A percentile compares a stretch with the other conserved stretches of the same genome.
Conservation (phyloP, 2,113 vertebrate genomes). For the Tetrao urogallus region DNA sequence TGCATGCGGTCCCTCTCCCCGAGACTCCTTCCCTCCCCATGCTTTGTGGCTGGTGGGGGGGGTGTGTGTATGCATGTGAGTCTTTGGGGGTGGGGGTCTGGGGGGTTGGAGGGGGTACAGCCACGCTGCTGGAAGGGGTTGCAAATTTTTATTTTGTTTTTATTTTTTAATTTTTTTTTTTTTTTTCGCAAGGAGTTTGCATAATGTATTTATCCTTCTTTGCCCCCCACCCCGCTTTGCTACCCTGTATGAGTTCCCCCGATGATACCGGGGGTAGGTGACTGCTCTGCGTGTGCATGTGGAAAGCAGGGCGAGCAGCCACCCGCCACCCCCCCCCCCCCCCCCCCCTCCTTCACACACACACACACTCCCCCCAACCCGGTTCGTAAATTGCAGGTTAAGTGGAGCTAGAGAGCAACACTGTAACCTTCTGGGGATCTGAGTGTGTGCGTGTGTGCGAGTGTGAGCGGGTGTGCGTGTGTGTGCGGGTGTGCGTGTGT, state of each 20-base stretch:
- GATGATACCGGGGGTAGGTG: neutral
- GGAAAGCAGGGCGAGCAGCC: neutral
- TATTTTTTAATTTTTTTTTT: neutral
- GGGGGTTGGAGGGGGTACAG: neutral
- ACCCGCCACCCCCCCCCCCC: neutral
- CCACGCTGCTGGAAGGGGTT: slow-evolving; percentile 6
- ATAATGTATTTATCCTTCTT: neutral
- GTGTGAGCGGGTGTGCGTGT: neutral
- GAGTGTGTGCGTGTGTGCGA: neutral
- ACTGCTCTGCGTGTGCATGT: neutral
- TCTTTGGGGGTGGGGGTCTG: neutral
- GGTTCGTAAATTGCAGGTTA: slow-evolving; percentile 76
- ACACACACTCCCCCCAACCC: neutral
- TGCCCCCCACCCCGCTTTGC: neutral
- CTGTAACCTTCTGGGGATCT: slow-evolving; percentile 46
- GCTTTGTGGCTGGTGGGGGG: neutral
- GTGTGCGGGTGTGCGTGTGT: neutral
- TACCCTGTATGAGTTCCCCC: neutral
- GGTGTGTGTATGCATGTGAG: neutral
- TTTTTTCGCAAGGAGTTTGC: slow-evolving; percentile 34
- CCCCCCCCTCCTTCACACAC: too few relatives aligned
- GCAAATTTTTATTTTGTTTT: neutral
- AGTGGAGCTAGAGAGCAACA: slow-evolving; percentile 76
- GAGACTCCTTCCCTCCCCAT: neutral
- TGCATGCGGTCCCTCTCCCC: neutral